Base-by-base conservation (phyloP, 2,113 vertebrate genomes). In the Chaetorhynchus papuensis region DNA sequence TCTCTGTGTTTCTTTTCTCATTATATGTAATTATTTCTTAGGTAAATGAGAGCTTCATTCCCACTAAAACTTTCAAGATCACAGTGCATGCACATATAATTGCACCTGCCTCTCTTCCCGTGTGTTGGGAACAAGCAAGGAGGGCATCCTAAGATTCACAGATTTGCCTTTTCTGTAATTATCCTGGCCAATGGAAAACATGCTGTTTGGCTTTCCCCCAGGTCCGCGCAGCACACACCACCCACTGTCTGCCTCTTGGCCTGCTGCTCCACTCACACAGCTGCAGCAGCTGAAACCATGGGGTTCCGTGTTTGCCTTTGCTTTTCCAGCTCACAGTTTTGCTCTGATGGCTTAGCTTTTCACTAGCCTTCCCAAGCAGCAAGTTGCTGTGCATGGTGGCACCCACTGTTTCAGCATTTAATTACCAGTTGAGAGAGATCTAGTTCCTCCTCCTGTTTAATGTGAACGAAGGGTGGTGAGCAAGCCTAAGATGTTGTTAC, bases 381-480 rank as follows among this genome's bases (percentile, higher is more conserved):
- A 66, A 24, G 70, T 93, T 93, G 37, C 74, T 87, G 61, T 42
- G 49, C 28, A 31, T 56, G 31, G 19, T 75, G 66, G 30, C 45
- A 91, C 70, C 31, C n/a, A 69, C 39, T 65, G 61, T 78, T 89
- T 65, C 57, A 89, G 30, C 57, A 69, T 85, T 95, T 89, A 94
- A 91, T 87, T 92, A 71, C 37, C 33, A 88, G 30, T 95, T 88
- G 64, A 68, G 33, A 84, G 49, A 71, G 28, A 84, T 94, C 92
- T 91, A 89, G 50, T 82, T 91, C 47, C 28, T 78, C 20, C 56
- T 90, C 33, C 33, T 72, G 13, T 59, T 90, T 65, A 69, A 84
- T 2, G 3, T 60, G 31, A 74, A 54, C 2, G 2, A 84, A 82
- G 15, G 10, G 10, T 49, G 11, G 20, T 76, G 16, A 82, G 24